A percentile compares a stretch with the other conserved stretches of the same genome.
Evolutionary conservation across 2,888 invertebrate genomes (phyloP).

Genomic region (Lepas anatifera): DNA sequence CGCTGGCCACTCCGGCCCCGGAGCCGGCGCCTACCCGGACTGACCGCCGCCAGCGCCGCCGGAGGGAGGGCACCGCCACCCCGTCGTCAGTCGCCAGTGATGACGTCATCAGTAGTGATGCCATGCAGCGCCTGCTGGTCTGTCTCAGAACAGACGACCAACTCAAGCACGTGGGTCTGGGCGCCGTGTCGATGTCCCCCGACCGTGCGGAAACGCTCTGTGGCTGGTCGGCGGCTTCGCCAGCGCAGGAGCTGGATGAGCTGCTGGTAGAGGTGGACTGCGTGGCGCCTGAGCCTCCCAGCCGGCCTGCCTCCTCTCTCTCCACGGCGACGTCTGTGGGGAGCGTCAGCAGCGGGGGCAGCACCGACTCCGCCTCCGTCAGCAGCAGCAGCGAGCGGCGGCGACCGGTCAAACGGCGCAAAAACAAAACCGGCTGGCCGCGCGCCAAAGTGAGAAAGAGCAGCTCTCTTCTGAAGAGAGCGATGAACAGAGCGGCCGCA

Average conservation of each 20-base stretch:
- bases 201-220: not conserved
- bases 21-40: not conserved
- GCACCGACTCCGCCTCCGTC: not conserved
- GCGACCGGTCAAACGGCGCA: not conserved
- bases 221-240: not conserved
- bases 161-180: not conserved
- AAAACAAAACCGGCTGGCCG: constrained; percentile 4
- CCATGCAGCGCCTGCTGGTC: too few species aligned
- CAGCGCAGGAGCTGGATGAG: not conserved
- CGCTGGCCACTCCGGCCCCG: too few species aligned
- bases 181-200: not conserved
- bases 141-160: too few species aligned
- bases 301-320: not conserved
- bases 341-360: not conserved
- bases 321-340: not conserved
- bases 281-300: too few species aligned
- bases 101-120: too few species aligned
- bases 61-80: not conserved
- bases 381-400: not conserved
- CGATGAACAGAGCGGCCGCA: not conserved
- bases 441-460: not conserved
- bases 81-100: too few species aligned
- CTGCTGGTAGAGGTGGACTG: not conserved
- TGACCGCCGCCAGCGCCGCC: not conserved
- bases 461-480: not conserved